Evolutionary conservation across 2,113 vertebrate species (phyloP).

Genomic region (Atlantisia rogersi): DNA sequence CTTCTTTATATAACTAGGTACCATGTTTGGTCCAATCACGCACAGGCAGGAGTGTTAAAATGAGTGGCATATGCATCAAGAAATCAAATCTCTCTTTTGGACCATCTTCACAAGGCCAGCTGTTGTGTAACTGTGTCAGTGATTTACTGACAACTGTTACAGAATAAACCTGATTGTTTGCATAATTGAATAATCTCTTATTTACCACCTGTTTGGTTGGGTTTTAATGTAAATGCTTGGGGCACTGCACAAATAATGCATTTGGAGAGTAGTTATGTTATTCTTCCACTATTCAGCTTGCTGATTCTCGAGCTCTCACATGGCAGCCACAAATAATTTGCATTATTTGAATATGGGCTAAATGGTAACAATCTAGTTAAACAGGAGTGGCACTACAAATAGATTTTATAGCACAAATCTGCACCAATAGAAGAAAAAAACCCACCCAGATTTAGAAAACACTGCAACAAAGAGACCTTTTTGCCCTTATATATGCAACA

Average conservation of each 20-base stretch:
- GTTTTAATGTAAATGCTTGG: background rate
- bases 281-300: background rate
- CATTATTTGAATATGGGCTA: background rate
- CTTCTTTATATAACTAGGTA: background rate
- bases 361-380: background rate
- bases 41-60: background rate
- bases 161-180: background rate
- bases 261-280: background rate
- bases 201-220: background rate
- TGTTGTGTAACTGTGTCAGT: background rate
- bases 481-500: background rate
- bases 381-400: background rate
- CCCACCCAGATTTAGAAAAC: background rate
- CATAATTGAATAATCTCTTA: background rate
- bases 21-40: background rate
- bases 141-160: background rate
- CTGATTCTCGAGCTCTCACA: background rate
- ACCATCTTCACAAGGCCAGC: background rate
- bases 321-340: background rate
- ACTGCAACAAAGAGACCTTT: background rate
- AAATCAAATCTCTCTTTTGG: background rate
- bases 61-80: background rate
- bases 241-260: background rate
- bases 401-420: background rate
- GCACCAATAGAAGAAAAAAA: background rate